Conservation (phyloP, 2,888 invertebrate genomes). For the Drosophila emarginata region DNA sequence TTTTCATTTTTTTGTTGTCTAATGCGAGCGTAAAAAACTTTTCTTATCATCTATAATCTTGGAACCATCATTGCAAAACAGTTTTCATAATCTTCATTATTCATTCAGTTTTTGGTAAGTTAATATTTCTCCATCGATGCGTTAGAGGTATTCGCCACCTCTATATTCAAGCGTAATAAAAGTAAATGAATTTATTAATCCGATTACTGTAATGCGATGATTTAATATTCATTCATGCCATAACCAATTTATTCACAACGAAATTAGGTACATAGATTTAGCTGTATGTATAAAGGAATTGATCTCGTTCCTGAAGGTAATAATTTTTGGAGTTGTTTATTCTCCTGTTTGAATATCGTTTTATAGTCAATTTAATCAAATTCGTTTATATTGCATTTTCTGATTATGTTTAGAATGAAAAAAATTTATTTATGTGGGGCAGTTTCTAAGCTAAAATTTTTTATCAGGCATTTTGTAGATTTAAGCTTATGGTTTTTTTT, state of each 20-base stretch:
- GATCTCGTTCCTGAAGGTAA: not conserved
- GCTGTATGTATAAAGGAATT: not conserved
- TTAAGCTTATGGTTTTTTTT: not conserved
- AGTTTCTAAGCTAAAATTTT: not conserved
- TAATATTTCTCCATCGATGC: no score
- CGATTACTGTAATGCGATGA: no score
- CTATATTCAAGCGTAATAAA: no score
- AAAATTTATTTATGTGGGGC: not conserved
- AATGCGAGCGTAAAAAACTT: not conserved
- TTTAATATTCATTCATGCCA: not conserved
- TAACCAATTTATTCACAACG: conserved; percentile 6
- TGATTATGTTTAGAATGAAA: not conserved
- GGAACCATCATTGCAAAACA: not conserved
- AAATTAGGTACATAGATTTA: conserved; percentile 8
- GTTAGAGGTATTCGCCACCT: no score
- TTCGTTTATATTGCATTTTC: not conserved
- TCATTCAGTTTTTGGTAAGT: no score
- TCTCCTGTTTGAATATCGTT: not conserved
- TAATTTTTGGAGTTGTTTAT: not conserved
- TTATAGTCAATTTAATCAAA: conserved; percentile 2
- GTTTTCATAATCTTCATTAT: not conserved
- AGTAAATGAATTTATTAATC: no score
- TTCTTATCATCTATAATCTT: not conserved
- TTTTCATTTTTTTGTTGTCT: conserved; percentile 52
- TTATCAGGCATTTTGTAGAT: conserved; percentile 1